A percentile compares a stretch with the other conserved stretches of the same genome.
Conservation (phyloP, 2,113 vertebrate species). For the Pterocles orientalis region DNA sequence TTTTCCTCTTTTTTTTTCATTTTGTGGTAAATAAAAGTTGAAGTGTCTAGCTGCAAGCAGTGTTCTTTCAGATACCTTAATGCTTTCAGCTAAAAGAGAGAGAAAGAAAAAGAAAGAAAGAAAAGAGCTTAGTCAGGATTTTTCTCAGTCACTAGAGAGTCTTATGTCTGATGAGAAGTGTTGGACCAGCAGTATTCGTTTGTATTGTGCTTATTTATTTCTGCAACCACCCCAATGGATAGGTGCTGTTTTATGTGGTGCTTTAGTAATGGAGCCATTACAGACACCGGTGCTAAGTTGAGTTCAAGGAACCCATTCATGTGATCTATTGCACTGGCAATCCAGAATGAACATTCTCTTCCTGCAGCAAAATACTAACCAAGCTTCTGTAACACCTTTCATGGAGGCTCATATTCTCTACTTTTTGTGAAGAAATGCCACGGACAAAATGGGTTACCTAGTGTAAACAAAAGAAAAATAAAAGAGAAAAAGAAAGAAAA, state of each 20-base stretch:
- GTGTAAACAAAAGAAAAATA: neutral
- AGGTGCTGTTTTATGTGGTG: neutral
- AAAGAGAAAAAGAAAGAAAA: neutral
- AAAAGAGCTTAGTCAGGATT: neutral
- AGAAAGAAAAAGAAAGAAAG: neutral
- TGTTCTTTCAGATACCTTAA: neutral
- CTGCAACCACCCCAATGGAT: neutral
- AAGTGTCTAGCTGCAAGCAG: neutral
- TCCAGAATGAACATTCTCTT: neutral
- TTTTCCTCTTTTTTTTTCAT: neutral
- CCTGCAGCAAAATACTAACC: constrained; percentile 18
- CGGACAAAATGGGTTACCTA: neutral
- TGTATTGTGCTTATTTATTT: constrained; percentile 9
- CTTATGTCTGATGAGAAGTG: neutral
- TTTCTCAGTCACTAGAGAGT: neutral
- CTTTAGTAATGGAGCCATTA: constrained; percentile 25
- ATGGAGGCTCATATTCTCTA: neutral
- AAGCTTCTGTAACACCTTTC: neutral
- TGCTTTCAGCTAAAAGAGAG: neutral
- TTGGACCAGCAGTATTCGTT: neutral
- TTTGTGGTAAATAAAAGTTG: neutral
- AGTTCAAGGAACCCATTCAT: constrained; percentile 49
- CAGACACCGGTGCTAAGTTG: neutral
- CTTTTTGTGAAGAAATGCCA: neutral
- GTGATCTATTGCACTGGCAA: neutral